Base-by-base conservation (phyloP, 2,113 vertebrate genomes). In the Hyla sarda region DNA sequence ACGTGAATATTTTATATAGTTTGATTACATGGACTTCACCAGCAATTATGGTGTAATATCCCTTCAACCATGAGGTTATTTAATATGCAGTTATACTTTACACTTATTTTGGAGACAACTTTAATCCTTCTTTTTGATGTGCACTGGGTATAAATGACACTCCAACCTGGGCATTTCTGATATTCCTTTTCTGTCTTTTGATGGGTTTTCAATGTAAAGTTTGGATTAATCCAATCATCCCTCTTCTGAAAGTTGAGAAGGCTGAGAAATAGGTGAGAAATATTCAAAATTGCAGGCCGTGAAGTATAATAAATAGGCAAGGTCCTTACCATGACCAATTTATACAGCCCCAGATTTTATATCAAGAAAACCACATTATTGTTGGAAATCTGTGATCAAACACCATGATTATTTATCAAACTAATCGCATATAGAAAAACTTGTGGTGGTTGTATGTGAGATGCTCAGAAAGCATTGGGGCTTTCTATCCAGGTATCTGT, bases 111-210 rank as follows among this genome's bases (percentile, higher is more conserved):
- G 78, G 85, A 82, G 54, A 62, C 21, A n/a, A 37, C 54, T 47
- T 19, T 82, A 87, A 87, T 82, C 85, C 69, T 48, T 62, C 74
- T 58, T 58, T 87, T 87, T 87, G 78, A 87, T 87, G 67, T 87
- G 28, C 67, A 23, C 14, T 54, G 28, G 34, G 28, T 73, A 81
- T 81, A 73, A 45, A 81, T 78, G 77, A 30, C 32, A 58, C 32
- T 72, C 78, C 76, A 81, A 73, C 67, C 37, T 85, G 28, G 30
- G 47, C 58, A 78, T 81, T 81, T 34, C 25, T 73, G 76, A 86
- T 86, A 81, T 73, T 81, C 32, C 84, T 52, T 47, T 80, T 80
- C 69, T 34, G 12, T 81, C 25, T 80, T 74, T 87, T 85, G 58
- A 74, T 81, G 52, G 74, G 25, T 73, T 74, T 81, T 80, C 1